Evolutionary conservation across 2,113 vertebrate genomes (phyloP), one percentile per base, ranked within the genome.

Genomic region (Ceyx margarethae): DNA sequence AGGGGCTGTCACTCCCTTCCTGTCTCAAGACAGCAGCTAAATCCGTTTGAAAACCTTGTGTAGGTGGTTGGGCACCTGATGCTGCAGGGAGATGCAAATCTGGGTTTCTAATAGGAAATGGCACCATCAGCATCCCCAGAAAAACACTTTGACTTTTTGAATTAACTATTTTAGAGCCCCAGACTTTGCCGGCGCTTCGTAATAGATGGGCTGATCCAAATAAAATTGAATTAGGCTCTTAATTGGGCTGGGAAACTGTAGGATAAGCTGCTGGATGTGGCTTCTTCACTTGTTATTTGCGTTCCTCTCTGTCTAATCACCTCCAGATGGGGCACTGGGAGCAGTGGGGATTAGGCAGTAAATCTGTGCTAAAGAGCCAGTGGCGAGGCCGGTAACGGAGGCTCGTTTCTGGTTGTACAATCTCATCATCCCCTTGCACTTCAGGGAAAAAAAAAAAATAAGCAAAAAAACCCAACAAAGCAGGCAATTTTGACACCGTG

Each of bases 271-370:
- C 73, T 85, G 76, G 69, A 28, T 84, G 7, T 5, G 58, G 77
- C 66, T 84, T 83, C 54, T 89, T 97, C 61, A 33, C 54, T 90
- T 29, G 23, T 13, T 50, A 56, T 81, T 92, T 83, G 71, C 79
- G 84, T 71, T 93, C 76, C 82, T 85, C 73, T 87, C 69, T 87
- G 11, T 94, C 62, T 89, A 77, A 50, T 81, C 62, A 14, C 26
- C 62, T 87, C n/a, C 83, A 93, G 93, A 94, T 86, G 95, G 91
- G 94, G 91, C 67, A 15, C 85, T 58, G 90, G 73, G 80, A 89
- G 91, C 77, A 53, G 61, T 5, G 78, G 64, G 91, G 87, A 90
- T 91, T 91, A 95, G 95, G 31, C 13, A 86, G 50, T 87, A 91
- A 91, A 96, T 90, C 71, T 69, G 2, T 26, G 45, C 91, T 94